Base-by-base conservation (phyloP, 1,140 invertebrate genomes). In the Drosophila gunungcola region DNA sequence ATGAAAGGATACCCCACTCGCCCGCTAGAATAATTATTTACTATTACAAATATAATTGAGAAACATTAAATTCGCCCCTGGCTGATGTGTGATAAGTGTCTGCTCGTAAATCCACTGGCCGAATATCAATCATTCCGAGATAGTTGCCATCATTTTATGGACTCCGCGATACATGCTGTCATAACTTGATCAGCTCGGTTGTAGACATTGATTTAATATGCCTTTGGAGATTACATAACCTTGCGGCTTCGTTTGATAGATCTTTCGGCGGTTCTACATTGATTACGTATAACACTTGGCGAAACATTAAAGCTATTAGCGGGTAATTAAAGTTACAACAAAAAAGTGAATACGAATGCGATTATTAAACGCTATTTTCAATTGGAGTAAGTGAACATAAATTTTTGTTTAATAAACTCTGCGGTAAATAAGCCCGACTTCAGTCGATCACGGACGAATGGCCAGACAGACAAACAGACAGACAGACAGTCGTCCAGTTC, bases 341-440 rank as follows among this genome's bases (percentile, higher is more conserved):
- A 42, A 45, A 41, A 60, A 74, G 57, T 55, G 55, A 39, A 57
- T 53, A 41, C 56, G 27, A 78, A 64, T 75, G 60, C 38, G 61
- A 69, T 69, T 77, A 69, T 77, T 61, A 76, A 61, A 55, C 55
- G 56, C 45, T 69, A 53, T 75, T 69, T 61, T 68, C 34, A 56
- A 49, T 49, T 45, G 69, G 29, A 67, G 38, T 64, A 48, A 82
- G 38, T 64, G 53, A 82, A 69, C 62, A 63, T 68, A 62, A 48
- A 82, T 78, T 73, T 73, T 63, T 78, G 57, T 73, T 78, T 81
- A 81, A 77, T 81, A 73, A 81, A 73, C 61, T 80, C 62, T 58
- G 67, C 42, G 36, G 78, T 55, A 16, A 61, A 55, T 49, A 38
- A 63, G 21, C 27, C 57, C 34, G 51, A 36, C 21, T 39, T 53